A percentile compares a stretch with the other conserved stretches of the same genome.
Evolutionary conservation across 2,888 invertebrate species (phyloP).

Genomic region (Galerucella calmariensis): DNA sequence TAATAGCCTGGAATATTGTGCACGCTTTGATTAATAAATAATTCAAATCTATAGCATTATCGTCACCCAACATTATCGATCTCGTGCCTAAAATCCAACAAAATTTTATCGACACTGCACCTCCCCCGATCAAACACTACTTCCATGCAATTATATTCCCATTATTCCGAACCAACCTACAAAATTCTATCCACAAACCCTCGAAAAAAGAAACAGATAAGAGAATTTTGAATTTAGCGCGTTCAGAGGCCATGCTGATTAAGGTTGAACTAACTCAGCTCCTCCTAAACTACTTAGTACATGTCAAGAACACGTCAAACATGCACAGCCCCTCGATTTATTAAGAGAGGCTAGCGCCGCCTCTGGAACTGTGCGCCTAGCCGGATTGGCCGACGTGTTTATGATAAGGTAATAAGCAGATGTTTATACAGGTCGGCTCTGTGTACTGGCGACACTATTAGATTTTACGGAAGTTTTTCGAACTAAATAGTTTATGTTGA

Average conservation of each 20-base stretch:
- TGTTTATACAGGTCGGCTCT: conserved; percentile 54
- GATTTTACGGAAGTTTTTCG: conserved; percentile 54
- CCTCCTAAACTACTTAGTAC: conserved; percentile 66
- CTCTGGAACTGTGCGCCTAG: conserved; percentile 56
- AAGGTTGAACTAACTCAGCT: conserved; percentile 63
- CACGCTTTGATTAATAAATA: neutral
- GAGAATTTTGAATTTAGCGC: conserved; percentile 61
- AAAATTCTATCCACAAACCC: conserved; percentile 29
- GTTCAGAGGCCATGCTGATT: conserved; percentile 64
- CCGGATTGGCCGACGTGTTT: conserved; percentile 62
- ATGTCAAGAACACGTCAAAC: conserved; percentile 65
- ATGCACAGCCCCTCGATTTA: conserved; percentile 65
- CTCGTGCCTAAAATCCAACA: conserved; percentile 12
- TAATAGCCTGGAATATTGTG: neutral
- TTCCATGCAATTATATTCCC: conserved; percentile 33
- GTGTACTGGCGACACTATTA: conserved; percentile 62
- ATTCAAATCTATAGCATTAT: neutral
- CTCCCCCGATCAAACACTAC: conserved; percentile 26
- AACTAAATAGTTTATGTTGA: conserved; percentile 60
- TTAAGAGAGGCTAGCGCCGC: conserved; percentile 63
- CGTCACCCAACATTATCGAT: conserved; percentile 4
- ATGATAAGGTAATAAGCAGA: conserved; percentile 61
- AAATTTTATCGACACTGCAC: conserved; percentile 22
- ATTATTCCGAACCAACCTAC: conserved; percentile 30
- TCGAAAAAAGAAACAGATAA: conserved; percentile 16